Base-by-base conservation (phyloP, 2,113 vertebrate genomes). In the Callithrix jacchus region DNA sequence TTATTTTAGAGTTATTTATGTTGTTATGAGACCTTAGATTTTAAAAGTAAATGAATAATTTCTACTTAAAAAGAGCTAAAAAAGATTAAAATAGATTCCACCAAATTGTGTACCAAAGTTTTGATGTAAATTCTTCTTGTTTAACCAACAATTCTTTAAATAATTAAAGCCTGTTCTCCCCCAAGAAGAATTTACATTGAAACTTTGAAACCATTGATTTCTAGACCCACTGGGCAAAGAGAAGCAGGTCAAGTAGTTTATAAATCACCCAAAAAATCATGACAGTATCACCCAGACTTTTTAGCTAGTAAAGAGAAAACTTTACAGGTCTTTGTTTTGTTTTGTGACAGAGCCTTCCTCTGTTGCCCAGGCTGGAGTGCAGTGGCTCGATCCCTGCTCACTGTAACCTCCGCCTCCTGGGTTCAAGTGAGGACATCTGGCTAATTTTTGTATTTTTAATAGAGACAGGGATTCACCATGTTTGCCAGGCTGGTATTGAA, bases 211-310 rank as follows among this genome's bases (percentile, higher is more conserved):
- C 30, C 61, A 64, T 87, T 95, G 71, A 49, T 79, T 92, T 95
- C 70, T 49, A 11, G 71, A 64, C 45, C 64, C 82, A 40, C 70
- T 80, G 23, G 20, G 79, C 56, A 80, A 45, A 81, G 58, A 68
- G 79, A 95, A n/a, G 21, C 80, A 94, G 86, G 35, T 42, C 40
- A 68, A 80, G 12, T 52, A 30, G 25, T 94, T 96, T 93, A 80
- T 70, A 82, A 68, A 85, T 83, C 45, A 77, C 20, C 86, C 8
- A n/a, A 27, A 76, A 82, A 86, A 70, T 83, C 68, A 54, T 37
- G 89, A 93, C 58, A 45, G 74, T 77, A 40, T 94, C 87, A 45
- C 73, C 23, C 0, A 40, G 89, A 30, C 40, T 74, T 45, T 58
- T 87, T 16, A 76, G 61, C 56, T 32, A 61, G 85, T 40, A 21